Evolutionary conservation across 2,888 invertebrate genomes (phyloP).

Genomic region (Acleris holmiana): DNA sequence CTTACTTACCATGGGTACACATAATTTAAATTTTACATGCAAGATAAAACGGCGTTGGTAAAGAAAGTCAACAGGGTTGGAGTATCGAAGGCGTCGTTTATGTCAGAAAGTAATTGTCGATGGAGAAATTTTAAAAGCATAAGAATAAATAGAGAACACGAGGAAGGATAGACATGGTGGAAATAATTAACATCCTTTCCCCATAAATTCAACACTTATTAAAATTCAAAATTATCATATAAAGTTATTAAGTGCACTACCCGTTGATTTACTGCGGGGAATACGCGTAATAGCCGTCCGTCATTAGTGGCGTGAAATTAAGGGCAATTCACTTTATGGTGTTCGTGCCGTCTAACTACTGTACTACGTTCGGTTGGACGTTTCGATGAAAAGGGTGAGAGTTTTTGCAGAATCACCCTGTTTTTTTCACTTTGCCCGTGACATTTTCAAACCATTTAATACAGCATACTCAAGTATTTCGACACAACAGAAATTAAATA

Average conservation of each 20-base stretch:
- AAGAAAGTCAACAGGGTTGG: no score
- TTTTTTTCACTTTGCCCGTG: no score
- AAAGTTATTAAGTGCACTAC: slow-evolving; percentile 21
- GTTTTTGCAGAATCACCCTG: neutral
- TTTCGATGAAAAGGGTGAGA: slow-evolving; percentile 6
- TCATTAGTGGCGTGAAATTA: slow-evolving; percentile 59
- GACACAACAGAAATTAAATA: neutral
- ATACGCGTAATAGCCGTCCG: slow-evolving; percentile 48
- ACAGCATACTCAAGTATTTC: slow-evolving; percentile 2
- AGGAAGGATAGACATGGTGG: no score
- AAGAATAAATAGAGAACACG: no score
- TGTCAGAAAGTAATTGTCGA: no score
- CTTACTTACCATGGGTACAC: no score
- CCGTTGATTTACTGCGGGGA: slow-evolving; percentile 33
- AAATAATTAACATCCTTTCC: no score
- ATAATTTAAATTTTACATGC: no score
- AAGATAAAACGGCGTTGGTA: no score
- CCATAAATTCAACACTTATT: slow-evolving; percentile 11
- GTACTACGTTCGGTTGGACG: slow-evolving; percentile 45
- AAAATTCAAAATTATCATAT: slow-evolving; percentile 18
- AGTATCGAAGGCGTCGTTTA: no score
- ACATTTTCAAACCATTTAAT: neutral
- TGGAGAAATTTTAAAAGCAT: no score
- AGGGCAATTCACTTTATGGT: slow-evolving; percentile 63
- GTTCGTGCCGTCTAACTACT: slow-evolving; percentile 51